Evolutionary conservation across 35 echinoderm and acorn worm species (phyloP), one percentile per base, ranked within the genome.

Genomic region (Strongylocentrotus purpuratus): DNA sequence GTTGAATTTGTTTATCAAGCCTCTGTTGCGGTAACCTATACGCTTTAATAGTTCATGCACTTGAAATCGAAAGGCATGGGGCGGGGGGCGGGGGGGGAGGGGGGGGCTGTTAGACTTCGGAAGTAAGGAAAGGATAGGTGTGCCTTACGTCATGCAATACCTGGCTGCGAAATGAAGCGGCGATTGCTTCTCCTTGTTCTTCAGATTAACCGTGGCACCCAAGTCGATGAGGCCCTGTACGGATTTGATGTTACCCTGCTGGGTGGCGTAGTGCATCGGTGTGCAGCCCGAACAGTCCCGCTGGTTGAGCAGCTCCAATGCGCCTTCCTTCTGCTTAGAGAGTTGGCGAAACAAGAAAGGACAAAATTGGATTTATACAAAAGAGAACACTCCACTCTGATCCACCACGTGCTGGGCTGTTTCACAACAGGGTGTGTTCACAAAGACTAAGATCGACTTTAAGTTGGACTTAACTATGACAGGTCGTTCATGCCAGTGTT

Each of bases 111-210:
- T 12, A 93, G 46, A 46, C 11, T 87, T 89, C 45, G 48, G 31
- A 32, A 93, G 46, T 46, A 46, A 55, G 48, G 48, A 58, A 50
- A 93, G 45, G 91, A 93, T 46, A 93, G 87, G 48, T 47, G 46
- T 93, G 91, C 48, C 91, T 93, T 93, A 93, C 91, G 91, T 93
- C 91, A 93, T 93, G 91, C 91, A 93, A 93, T 93, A 99, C 98
- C 97, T 95, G 18, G 98, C 98, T 22, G 98, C 98, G 89, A 99
- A 99, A 90, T 99, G 98, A 17, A 99, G 94, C 22, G 98, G 98
- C 2, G 98, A 97, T 71, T 99, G 97, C 45, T 99, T 99, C 33
- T 94, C 94, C 47, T 97, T 97, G 47, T 99, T 97, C 94, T 97
- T 97, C 31, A 96, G 47, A 45, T 99, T 99, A 4, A 97, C 96